Base-by-base conservation (phyloP, 2,113 vertebrate species). In the Drymodes brunneopygia region DNA sequence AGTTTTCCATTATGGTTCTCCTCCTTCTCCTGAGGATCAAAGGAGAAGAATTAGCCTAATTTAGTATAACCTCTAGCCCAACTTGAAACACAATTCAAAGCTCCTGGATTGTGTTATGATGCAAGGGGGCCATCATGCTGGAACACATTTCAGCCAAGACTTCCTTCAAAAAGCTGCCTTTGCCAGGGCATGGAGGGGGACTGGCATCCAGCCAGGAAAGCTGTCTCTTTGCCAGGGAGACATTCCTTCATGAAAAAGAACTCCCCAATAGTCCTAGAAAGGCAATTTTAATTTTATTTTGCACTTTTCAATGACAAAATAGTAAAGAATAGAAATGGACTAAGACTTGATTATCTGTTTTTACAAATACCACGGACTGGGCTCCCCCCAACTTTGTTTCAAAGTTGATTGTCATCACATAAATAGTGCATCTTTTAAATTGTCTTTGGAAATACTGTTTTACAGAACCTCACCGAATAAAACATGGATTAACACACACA, bases 241-340 rank as follows among this genome's bases (percentile, higher is more conserved):
- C 70, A 85, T 91, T 95, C 81, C 91, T 94, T 79, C 78, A 88
- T 1, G 2, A 72, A 82, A 74, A 33, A 81, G 29, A 81, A 47
- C 58, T 77, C 58, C 47, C 61, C 73, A 85, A 57, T 10, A 44
- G 35, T 61, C 50, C 53, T 73, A 82, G 65, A 84, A 90, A 95
- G 50, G 44, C 38, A 54, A 90, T 80, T 92, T 81, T 79, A 79
- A 87, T 81, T 87, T 64, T 4, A 90, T 86, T 94, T 92, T 92
- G 33, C 27, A 53, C 10, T 5, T 0, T 74, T 72, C 31, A 81
- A 18, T 38, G n/a, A 74, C 72, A 83, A 53, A 88, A 73, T 60
- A 83, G 45, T 51, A 60, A 74, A 78, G 12, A 3, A 35, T 71
- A 71, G 48, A 62, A 86, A 94, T 81, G 8, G 36, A 89, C 48